These are phyloP conservation scores for Stenodera caucasica DNA, from an alignment of 2,888 invertebrate species.

Conservation along the genomic window DNA sequence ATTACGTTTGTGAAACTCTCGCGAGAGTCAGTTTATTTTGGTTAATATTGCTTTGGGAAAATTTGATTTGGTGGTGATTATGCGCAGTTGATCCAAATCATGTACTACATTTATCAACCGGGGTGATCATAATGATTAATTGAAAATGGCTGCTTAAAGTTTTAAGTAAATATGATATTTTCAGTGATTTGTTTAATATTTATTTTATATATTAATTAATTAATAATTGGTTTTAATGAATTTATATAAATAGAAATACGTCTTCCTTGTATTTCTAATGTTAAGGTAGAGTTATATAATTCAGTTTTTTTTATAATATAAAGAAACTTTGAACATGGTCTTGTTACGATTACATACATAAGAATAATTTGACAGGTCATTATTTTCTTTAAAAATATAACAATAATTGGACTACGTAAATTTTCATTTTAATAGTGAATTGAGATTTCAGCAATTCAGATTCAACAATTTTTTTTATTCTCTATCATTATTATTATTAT, in stretches of 20 bases:
- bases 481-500: background rate
- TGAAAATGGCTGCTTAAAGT: conserved; percentile 48
- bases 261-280: conserved; percentile 46
- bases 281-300: conserved; percentile 39
- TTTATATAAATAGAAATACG: conserved; percentile 34
- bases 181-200: conserved; percentile 39
- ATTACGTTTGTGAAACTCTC: too few species aligned
- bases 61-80: background rate
- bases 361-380: conserved; percentile 35
- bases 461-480: background rate
- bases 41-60: background rate
- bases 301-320: conserved; percentile 22
- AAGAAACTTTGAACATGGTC: conserved; percentile 15
- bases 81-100: background rate
- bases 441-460: too few species aligned
- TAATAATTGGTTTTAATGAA: conserved; percentile 40
- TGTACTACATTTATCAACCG: background rate
- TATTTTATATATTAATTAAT: conserved; percentile 35
- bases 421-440: background rate
- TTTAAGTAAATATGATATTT: conserved; percentile 46
- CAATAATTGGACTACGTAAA: conserved; percentile 12
- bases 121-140: conserved; percentile 35
- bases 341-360: background rate
- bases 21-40: too few species aligned
- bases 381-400: background rate